Conservation (phyloP, 2,797 vertebrate species). For the Sebastes trivittatus region DNA sequence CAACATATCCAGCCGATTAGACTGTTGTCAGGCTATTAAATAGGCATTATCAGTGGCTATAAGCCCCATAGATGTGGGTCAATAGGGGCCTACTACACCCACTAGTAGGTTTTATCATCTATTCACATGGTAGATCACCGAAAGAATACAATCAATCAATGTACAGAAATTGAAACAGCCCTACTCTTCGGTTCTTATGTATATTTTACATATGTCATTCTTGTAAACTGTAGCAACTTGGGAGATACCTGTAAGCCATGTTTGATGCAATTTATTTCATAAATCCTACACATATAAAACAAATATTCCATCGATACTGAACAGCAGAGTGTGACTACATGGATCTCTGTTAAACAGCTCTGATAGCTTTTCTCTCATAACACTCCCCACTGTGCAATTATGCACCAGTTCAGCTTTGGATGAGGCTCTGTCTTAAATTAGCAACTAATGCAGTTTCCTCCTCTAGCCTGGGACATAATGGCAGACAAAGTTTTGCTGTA, state of each 20-base stretch:
- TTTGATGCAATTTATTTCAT: background rate
- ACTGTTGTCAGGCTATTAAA: no score
- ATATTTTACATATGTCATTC: no score
- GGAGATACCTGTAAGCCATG: background rate
- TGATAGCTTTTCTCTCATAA: constrained; percentile 16
- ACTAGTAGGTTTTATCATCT: no score
- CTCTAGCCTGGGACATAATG: constrained; percentile 1
- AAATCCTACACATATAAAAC: background rate
- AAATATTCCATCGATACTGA: background rate
- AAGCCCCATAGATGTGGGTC: no score
- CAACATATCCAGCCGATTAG: no score
- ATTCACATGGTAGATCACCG: no score
- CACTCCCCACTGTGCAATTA: constrained; percentile 53
- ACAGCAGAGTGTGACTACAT: background rate
- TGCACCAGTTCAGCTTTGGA: constrained; percentile 44
- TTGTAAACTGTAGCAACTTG: no score
- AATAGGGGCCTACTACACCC: no score
- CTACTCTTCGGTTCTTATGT: no score
- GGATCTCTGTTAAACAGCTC: background rate
- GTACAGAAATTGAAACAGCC: no score
- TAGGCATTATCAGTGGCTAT: no score
- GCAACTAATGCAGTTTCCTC: constrained; percentile 23
- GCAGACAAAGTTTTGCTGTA: constrained; percentile 21
- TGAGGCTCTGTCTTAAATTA: constrained; percentile 50
- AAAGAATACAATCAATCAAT: background rate